Percentiles rank a stretch among this genome's conserved stretches.
Conservation (phyloP, 2,797 vertebrate genomes). For the Cossypha polioptera region DNA sequence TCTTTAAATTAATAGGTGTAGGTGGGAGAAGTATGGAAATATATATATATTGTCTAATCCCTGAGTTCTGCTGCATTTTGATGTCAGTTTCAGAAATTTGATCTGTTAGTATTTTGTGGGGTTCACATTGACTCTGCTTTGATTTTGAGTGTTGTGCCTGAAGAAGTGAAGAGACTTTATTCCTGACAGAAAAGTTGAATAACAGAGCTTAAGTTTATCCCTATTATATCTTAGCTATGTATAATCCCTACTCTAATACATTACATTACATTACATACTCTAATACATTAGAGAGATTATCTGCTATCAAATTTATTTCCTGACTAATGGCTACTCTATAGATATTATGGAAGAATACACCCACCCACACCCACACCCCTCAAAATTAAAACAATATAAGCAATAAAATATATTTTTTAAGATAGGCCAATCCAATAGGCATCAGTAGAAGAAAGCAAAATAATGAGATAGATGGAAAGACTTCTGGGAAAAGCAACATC, state of each 20-base stretch:
- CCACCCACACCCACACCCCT: fast-evolving
- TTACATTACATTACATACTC: not conserved
- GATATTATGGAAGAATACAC: not conserved
- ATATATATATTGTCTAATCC: not conserved
- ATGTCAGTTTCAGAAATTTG: not conserved
- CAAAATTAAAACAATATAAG: not conserved
- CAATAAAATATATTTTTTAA: not conserved
- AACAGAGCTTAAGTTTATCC: not conserved
- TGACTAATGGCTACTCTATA: not conserved
- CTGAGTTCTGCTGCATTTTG: not conserved
- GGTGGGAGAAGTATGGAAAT: fast-evolving
- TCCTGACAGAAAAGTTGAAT: not conserved
- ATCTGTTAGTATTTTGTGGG: not conserved
- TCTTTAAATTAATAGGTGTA: not conserved
- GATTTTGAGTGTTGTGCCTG: not conserved
- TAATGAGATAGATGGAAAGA: not conserved
- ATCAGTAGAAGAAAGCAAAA: not conserved
- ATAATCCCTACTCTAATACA: not conserved
- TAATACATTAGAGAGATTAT: not conserved
- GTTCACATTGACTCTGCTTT: not conserved
- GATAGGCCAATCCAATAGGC: not conserved
- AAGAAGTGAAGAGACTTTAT: not conserved
- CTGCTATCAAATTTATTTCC: not conserved
- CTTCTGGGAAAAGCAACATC: not conserved
- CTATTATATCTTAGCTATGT: not conserved